Evolutionary conservation across 2,113 vertebrate species (phyloP).

Genomic region (Deroptyus accipitrinus): DNA sequence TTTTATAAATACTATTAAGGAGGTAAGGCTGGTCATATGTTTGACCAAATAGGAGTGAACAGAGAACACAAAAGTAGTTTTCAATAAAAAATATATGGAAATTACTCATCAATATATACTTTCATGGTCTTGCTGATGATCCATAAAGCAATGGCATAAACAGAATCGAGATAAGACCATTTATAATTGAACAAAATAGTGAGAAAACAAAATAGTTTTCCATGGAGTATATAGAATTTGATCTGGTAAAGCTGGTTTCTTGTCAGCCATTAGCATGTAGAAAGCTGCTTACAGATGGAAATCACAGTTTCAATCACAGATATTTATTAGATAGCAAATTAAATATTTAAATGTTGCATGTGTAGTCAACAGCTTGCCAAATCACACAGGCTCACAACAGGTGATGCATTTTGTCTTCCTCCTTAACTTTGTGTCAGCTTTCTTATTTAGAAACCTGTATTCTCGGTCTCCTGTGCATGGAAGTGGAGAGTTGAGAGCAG

Average conservation of each 20-base stretch:
- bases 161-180: not conserved
- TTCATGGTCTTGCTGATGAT: not conserved
- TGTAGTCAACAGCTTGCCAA: not conserved
- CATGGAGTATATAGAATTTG: not conserved
- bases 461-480: rapidly evolving
- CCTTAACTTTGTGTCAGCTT: not conserved
- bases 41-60: not conserved
- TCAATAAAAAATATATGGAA: not conserved
- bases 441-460: not conserved
- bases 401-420: not conserved
- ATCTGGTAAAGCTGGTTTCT: not conserved
- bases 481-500: not conserved
- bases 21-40: not conserved
- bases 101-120: not conserved
- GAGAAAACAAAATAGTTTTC: not conserved
- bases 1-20: not conserved
- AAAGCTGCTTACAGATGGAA: not conserved
- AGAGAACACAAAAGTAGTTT: not conserved
- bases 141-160: not conserved
- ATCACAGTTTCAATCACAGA: not conserved
- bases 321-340: not conserved
- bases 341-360: not conserved
- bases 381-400: not conserved
- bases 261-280: not conserved
- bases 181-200: not conserved